Percentiles rank a stretch among this genome's conserved stretches.
These are phyloP conservation scores for Lagria hirta DNA, from an alignment of 2,888 invertebrate species.

Conservation along the genomic window DNA sequence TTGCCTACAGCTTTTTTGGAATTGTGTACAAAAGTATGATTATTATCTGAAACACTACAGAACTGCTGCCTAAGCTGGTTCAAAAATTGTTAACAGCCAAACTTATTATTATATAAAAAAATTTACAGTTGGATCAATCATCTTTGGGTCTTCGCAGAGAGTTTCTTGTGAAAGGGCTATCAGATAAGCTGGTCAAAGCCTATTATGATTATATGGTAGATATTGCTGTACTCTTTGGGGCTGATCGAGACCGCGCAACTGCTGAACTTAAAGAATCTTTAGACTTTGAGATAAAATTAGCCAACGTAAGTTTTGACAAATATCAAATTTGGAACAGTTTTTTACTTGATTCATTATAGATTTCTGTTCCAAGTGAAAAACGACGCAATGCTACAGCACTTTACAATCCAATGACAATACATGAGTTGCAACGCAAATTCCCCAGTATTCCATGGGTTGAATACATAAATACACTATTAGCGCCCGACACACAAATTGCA, in stretches of 20 bases:
- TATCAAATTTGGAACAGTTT: neutral
- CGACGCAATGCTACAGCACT: slow-evolving; percentile 85
- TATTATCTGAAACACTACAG: too few relatives aligned
- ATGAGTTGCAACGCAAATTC: slow-evolving; percentile 72
- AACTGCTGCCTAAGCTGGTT: too few relatives aligned
- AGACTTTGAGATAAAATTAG: slow-evolving; percentile 85
- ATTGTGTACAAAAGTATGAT: too few relatives aligned
- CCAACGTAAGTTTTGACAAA: slow-evolving; percentile 82
- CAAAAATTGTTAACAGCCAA: too few relatives aligned
- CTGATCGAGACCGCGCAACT: slow-evolving; percentile 67
- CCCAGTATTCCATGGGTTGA: slow-evolving; percentile 78
- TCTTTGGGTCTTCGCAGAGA: slow-evolving; percentile 82
- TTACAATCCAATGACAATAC: slow-evolving; percentile 90
- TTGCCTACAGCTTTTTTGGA: too few relatives aligned
- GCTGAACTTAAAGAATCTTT: slow-evolving; percentile 77
- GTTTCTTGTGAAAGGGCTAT: slow-evolving; percentile 79
- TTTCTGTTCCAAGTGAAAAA: slow-evolving; percentile 84
- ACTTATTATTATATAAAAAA: too few relatives aligned
- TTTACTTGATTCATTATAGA: slow-evolving; percentile 57
- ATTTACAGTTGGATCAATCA: slow-evolving; percentile 78
- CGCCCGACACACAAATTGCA: slow-evolving; percentile 62
- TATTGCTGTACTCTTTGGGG: slow-evolving; percentile 83
- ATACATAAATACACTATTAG: slow-evolving; percentile 80
- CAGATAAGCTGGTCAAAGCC: slow-evolving; percentile 81
- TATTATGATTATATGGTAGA: slow-evolving; percentile 88